Base-by-base conservation (phyloP, 1,140 invertebrate genomes). In the Drosophila sechellia region DNA sequence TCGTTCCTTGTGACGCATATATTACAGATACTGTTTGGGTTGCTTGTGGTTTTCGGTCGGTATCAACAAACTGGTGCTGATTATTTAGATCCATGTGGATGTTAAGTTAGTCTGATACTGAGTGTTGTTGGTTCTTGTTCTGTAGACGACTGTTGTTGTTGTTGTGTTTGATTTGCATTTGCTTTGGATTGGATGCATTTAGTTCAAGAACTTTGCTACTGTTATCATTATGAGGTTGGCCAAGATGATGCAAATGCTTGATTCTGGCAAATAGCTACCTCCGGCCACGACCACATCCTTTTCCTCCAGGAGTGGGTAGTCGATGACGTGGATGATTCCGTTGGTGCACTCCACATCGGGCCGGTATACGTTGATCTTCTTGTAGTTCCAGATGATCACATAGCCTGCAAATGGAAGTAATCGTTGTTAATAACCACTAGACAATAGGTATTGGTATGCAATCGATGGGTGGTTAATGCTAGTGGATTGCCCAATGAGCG, bases 291-390 rank as follows among this genome's bases (percentile, higher is more conserved):
- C 94, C n/a, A 98, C 95, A 92, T 98, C 97, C 75, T 95, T 95
- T 72, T 96, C 96, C 91, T 95, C 94, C 64, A 98, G 93, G 72
- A 98, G 95, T 12, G 97, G 96, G 61, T 93, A 93, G 86, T 98
- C 97, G 81, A 98, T 97, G 40, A 98, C 96, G 92, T 98, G 97
- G 71, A 98, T 98, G 55, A 98, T 95, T 34, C 97, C 97, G 91
- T 98, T 98, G 79, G 96, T 98, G 91, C 97, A 98, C 81, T 97
- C 95, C 1, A 98, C 96, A 92, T 98, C 97, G 2, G 97, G 95
- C 66, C 97, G 94, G 84, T 96, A 95, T n/a, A 98, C 96, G 61
- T 95, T 95, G 60, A 98, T 96, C 93, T 94, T 95, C 85, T 95
- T 94, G 25, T 95, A 95, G 74, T 96, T 95, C 97, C 97, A 98